Conservation (phyloP, 2,797 vertebrate genomes). For the Gymnodraco acuticeps region DNA sequence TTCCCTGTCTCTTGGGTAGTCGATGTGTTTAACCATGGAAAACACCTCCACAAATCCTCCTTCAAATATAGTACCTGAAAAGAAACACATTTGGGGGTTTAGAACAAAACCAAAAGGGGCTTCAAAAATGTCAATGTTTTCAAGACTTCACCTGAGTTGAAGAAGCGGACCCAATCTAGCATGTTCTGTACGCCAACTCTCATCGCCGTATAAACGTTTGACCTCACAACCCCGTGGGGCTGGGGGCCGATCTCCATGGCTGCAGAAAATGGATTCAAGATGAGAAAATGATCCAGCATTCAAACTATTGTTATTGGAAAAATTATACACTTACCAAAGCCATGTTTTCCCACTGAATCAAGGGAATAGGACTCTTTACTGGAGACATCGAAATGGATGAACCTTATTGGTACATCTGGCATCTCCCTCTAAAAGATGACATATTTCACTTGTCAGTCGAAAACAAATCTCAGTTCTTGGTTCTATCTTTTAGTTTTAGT, state of each 20-base stretch:
- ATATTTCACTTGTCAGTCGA: background rate
- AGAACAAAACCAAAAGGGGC: background rate
- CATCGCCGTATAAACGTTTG: conserved; percentile 84
- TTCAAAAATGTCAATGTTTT: background rate
- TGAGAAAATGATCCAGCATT: background rate
- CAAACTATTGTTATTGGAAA: background rate
- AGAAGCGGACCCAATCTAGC: conserved; percentile 87
- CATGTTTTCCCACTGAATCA: conserved; percentile 84
- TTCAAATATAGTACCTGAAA: conserved; percentile 82
- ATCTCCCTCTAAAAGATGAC: conserved; percentile 75
- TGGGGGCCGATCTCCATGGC: conserved; percentile 90
- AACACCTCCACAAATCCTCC: conserved; percentile 83
- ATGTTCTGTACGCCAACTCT: conserved; percentile 78
- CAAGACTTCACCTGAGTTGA: conserved; percentile 85
- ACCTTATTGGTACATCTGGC: conserved; percentile 78
- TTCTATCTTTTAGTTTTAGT: background rate
- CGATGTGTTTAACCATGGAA: conserved; percentile 70
- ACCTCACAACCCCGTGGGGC: conserved; percentile 87
- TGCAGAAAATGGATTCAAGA: conserved; percentile 50
- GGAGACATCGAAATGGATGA: conserved; percentile 77
- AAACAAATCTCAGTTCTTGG: background rate
- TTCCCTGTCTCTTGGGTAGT: conserved; percentile 82
- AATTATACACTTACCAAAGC: conserved; percentile 76
- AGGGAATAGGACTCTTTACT: conserved; percentile 81
- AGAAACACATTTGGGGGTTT: background rate